Evolutionary conservation across 2,888 invertebrate genomes (phyloP).

Genomic region (Tryphoninae sp.): DNA sequence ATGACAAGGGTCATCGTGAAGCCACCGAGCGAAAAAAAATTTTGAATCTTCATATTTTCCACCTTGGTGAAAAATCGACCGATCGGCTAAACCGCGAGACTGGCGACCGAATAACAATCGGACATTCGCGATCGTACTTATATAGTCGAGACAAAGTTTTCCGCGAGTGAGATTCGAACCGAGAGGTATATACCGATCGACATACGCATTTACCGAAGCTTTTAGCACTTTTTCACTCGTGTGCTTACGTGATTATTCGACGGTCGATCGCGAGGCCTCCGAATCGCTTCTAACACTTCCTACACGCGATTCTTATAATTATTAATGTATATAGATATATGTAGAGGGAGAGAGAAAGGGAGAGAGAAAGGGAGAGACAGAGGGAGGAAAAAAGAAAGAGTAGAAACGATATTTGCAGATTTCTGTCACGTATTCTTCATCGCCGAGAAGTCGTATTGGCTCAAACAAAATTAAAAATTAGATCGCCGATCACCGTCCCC

Average conservation of each 20-base stretch:
- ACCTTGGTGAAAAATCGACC: not conserved
- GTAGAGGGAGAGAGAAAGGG: not conserved
- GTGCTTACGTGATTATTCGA: not conserved
- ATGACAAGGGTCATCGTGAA: slow-evolving; percentile 20
- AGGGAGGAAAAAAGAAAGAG: not conserved
- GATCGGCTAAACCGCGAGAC: slow-evolving; percentile 7
- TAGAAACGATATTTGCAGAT: too few species aligned
- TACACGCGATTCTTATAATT: not conserved
- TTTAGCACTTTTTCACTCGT: slow-evolving; percentile 47
- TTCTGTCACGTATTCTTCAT: too few species aligned
- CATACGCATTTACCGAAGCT: slow-evolving; percentile 49
- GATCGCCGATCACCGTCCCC: slow-evolving; percentile 69
- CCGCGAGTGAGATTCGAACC: slow-evolving; percentile 8
- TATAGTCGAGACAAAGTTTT: slow-evolving; percentile 33
- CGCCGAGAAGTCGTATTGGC: too few species aligned
- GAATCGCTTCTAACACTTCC: slow-evolving; percentile 7
- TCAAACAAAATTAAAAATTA: too few species aligned
- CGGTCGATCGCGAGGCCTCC: not conserved
- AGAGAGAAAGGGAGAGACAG: too few species aligned
- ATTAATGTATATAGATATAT: slow-evolving; percentile 12
- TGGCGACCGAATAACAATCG: slow-evolving; percentile 18
- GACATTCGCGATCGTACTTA: slow-evolving; percentile 19
- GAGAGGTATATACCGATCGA: slow-evolving; percentile 40
- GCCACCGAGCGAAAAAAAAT: not conserved
- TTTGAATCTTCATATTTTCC: slow-evolving; percentile 26